Evolutionary conservation across 2,797 vertebrate species (phyloP).

Genomic region (Microctenopoma lineatum): DNA sequence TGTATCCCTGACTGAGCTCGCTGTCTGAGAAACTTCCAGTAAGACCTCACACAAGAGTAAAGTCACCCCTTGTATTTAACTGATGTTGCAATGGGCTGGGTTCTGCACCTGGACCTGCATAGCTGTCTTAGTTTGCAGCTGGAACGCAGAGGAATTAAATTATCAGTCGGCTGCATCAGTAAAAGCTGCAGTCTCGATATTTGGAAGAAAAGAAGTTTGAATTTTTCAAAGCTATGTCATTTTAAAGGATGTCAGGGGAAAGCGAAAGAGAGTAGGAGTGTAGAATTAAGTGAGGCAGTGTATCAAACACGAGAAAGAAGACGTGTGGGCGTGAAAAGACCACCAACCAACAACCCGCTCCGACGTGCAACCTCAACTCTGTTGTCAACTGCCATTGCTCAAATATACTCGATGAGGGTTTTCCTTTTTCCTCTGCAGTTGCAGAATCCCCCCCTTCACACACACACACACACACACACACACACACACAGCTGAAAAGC

Average conservation of each 20-base stretch:
- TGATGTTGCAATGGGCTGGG: too few relatives aligned
- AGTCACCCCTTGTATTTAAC: too few relatives aligned
- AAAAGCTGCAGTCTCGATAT: too few relatives aligned
- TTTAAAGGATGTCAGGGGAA: not conserved
- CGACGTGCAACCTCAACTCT: conserved; percentile 14
- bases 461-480: too few relatives aligned
- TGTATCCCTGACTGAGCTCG: conserved; percentile 12
- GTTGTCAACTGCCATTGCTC: conserved; percentile 8
- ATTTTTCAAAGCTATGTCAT: not conserved
- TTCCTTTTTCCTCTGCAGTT: conserved; percentile 50
- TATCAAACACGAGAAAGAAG: conserved; percentile 1
- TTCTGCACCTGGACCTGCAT: too few relatives aligned
- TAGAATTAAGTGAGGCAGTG: conserved; percentile 6
- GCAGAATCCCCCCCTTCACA: conserved; percentile 38
- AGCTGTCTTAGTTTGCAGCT: too few relatives aligned
- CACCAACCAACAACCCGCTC: conserved; percentile 21
- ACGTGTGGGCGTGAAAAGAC: conserved; percentile 45
- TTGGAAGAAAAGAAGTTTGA: too few relatives aligned
- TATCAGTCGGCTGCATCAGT: too few relatives aligned
- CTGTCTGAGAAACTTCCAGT: conserved; percentile 19
- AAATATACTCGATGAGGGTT: conserved; percentile 38
- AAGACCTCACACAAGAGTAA: not conserved
- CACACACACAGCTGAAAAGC: conserved; percentile 26
- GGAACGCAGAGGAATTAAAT: too few relatives aligned
- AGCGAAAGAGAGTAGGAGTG: not conserved